Base-by-base conservation (phyloP, 2,113 vertebrate species). In the Dipodomys ordii region DNA sequence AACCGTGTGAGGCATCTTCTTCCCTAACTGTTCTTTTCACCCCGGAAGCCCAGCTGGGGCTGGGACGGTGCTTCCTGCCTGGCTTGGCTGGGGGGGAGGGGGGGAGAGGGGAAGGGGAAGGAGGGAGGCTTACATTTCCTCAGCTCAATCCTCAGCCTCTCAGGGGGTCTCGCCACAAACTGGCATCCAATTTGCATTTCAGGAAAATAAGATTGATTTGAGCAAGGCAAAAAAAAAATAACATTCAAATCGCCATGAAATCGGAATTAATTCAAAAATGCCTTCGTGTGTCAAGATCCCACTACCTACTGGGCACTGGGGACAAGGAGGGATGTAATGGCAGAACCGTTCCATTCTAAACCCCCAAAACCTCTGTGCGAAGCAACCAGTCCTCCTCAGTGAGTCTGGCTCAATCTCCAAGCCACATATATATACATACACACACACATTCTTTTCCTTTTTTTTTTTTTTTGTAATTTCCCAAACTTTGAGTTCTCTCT, bases 201-300 rank as follows among this genome's bases (percentile, higher is more conserved):
- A 39, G 35, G 30, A 76, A 94, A 87, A 94, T 94, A 93, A 77
- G 67, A 96, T 88, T 87, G 76, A 83, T 84, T 82, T 91, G 74
- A 95, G 44, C 53, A 91, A 91, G 73, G 91, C 78, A 92, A 94
- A 57, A 39, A 35, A 39, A 39, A 80, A 96, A 68, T 92, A 93
- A 87, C 88, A 90, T 90, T 57, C 76, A 87, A 90, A 88, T 94
- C 94, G 65, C 90, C 90, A 35, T 73, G 74, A 93, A 92, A 67
- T 92, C 32, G 90, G 83, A 95, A 95, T 95, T 90, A 93, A 95
- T 93, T 97, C 7, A 79, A 90, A 93, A 93, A 68, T 32, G 82
- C 57, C 28, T 90, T 77, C 84, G 67, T 94, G 94, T 90, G 78
- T 78, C 94, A 81, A 84, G 71, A 90, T 77, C 35, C 35, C 44